Evolutionary conservation across 1,140 invertebrate species (phyloP).

Genomic region (Yoshiicerus persimilis): DNA sequence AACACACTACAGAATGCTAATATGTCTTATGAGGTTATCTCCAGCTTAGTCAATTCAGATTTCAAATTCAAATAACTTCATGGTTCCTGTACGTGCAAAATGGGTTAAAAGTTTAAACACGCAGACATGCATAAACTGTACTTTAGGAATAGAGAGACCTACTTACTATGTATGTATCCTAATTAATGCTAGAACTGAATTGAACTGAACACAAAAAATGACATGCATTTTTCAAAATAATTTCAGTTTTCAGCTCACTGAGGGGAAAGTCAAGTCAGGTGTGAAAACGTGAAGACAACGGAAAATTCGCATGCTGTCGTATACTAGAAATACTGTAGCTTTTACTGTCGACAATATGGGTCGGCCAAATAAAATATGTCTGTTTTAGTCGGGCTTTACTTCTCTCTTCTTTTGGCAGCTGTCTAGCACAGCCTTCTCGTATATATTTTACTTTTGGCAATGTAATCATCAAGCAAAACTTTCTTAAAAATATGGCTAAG

Average conservation of each 20-base stretch:
- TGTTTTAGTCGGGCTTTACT: not conserved
- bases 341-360: not conserved
- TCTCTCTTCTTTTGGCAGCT: not conserved
- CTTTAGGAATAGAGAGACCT: no score
- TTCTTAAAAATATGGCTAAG: not conserved
- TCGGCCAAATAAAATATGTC: conserved; percentile 4
- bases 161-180: no score
- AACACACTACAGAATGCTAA: not conserved
- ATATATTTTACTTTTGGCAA: not conserved
- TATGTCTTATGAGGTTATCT: no score
- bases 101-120: not conserved
- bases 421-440: not conserved
- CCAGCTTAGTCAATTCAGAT: not conserved
- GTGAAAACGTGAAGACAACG: not conserved
- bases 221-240: not conserved
- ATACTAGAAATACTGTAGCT: not conserved
- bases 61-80: not conserved
- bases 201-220: not conserved
- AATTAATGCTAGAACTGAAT: no score
- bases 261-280: not conserved
- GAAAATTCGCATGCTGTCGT: not conserved
- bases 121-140: no score
- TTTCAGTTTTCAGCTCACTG: not conserved
- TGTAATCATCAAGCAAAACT: not conserved
- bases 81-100: no score